Evolutionary conservation across 64 coral and sea anemone genomes (phyloP).

Genomic region (Platygyra sinensis): DNA sequence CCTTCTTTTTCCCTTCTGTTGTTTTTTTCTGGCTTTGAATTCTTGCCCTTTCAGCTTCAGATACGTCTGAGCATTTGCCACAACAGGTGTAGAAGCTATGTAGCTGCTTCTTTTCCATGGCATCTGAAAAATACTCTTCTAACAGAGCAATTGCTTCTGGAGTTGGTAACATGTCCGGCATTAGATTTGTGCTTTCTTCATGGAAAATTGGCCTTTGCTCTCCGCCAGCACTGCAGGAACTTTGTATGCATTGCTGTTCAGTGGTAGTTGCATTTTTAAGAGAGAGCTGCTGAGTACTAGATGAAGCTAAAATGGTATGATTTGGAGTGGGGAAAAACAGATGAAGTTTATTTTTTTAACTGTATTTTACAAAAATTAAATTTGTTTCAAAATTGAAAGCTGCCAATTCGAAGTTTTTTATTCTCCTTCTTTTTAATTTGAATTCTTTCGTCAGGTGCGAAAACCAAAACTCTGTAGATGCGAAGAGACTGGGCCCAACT

Average conservation of each 20-base stretch:
- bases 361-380: slow-evolving; percentile 6
- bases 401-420: slow-evolving; percentile 35
- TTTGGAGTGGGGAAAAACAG: slow-evolving; percentile 21
- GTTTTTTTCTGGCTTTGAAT: slow-evolving; percentile 43
- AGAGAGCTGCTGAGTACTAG: slow-evolving; percentile 1
- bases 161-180: slow-evolving; percentile 5
- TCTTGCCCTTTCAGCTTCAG: slow-evolving; percentile 22
- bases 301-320: background rate
- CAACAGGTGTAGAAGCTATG: slow-evolving; percentile 43
- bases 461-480: slow-evolving; percentile 19
- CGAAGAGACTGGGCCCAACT: slow-evolving; percentile 23
- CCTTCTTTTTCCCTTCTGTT: slow-evolving; percentile 15
- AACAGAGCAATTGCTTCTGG: slow-evolving; percentile 33
- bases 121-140: slow-evolving; percentile 37
- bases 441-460: background rate
- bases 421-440: slow-evolving; percentile 35
- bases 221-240: slow-evolving; percentile 18
- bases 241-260: slow-evolving; percentile 20
- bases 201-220: background rate
- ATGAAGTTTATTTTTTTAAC: background rate
- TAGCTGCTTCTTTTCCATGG: slow-evolving; percentile 37
- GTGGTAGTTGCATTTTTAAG: slow-evolving; percentile 18
- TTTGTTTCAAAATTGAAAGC: slow-evolving; percentile 35
- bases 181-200: slow-evolving; percentile 9
- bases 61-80: slow-evolving; percentile 30